Conservation (phyloP, 23 tunicate genomes). For the Styela plicata region DNA sequence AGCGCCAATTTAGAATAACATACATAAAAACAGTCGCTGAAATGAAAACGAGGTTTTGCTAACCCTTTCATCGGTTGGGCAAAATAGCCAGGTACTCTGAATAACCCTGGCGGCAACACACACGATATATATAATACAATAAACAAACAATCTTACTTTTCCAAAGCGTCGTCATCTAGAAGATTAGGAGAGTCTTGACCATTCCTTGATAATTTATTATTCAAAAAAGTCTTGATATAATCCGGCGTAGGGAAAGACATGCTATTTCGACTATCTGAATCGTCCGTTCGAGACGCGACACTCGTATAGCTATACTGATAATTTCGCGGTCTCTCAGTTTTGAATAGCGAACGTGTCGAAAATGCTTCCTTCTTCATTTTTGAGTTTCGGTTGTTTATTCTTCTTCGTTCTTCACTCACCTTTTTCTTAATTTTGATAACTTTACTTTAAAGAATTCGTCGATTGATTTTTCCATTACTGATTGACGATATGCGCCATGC, state of each 20-base stretch:
- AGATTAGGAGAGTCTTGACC: slow-evolving; percentile 26
- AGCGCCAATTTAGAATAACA: no score
- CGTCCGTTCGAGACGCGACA: not conserved
- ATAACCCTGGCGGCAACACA: no score
- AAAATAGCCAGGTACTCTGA: no score
- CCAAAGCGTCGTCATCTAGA: slow-evolving; percentile 38
- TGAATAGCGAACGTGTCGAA: not conserved
- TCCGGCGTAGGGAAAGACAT: slow-evolving; percentile 75
- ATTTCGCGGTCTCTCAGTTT: not conserved
- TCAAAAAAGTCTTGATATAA: slow-evolving; percentile 56
- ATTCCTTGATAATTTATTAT: slow-evolving; percentile 43
- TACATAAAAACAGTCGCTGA: no score
- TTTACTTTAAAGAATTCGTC: not conserved
- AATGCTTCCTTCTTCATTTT: not conserved
- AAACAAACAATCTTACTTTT: slow-evolving; percentile 32
- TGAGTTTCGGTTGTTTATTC: not conserved
- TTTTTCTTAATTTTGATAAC: not conserved
- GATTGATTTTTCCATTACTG: not conserved
- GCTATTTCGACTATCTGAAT: not conserved
- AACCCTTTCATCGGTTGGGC: no score
- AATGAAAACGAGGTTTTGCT: no score
- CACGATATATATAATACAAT: no score
- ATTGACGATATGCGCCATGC: not conserved
- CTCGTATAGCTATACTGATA: not conserved
- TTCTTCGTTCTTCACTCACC: not conserved